These are phyloP conservation scores for Drosophila pandora DNA, from an alignment of 1,140 invertebrate genomes.

Conservation along the genomic window DNA sequence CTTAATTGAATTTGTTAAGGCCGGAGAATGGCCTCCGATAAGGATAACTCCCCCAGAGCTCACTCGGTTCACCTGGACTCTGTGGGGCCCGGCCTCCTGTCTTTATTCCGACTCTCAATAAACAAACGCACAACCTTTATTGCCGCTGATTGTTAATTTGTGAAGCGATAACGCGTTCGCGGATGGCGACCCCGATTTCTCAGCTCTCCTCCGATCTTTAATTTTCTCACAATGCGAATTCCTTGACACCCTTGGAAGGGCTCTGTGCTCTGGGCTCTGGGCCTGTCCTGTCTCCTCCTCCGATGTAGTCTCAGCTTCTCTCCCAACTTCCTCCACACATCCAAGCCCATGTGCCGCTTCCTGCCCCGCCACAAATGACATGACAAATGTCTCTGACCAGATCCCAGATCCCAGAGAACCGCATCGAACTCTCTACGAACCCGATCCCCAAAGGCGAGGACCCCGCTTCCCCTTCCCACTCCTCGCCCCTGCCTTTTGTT, in stretches of 20 bases:
- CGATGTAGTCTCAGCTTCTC: not conserved
- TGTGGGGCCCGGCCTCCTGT: not conserved
- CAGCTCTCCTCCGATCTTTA: slow-evolving; percentile 5
- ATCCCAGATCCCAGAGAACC: slow-evolving; percentile 53
- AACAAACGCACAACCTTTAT: slow-evolving; percentile 82
- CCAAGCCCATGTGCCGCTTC: slow-evolving; percentile 63
- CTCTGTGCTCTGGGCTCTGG: slow-evolving; percentile 11
- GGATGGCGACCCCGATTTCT: slow-evolving; percentile 44
- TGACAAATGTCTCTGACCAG: slow-evolving; percentile 82
- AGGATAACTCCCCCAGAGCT: slow-evolving; percentile 37
- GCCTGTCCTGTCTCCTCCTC: slow-evolving; percentile 15
- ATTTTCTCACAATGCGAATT: slow-evolving; percentile 50
- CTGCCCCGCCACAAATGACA: slow-evolving; percentile 77
- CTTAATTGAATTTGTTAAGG: slow-evolving; percentile 82
- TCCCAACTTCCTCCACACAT: not conserved
- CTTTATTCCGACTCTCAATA: slow-evolving; percentile 52
- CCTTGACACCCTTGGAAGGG: slow-evolving; percentile 61
- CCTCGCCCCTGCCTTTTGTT: slow-evolving; percentile 62
- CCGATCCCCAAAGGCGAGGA: slow-evolving; percentile 24
- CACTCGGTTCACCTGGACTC: not conserved
- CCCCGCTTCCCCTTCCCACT: not conserved
- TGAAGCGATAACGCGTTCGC: slow-evolving; percentile 78
- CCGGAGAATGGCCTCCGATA: slow-evolving; percentile 46
- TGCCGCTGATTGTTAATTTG: slow-evolving; percentile 83
- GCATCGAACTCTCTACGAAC: slow-evolving; percentile 30